Conservation (phyloP, 64 coral and sea anemone genomes). For the Stichodactyla mertensii region DNA sequence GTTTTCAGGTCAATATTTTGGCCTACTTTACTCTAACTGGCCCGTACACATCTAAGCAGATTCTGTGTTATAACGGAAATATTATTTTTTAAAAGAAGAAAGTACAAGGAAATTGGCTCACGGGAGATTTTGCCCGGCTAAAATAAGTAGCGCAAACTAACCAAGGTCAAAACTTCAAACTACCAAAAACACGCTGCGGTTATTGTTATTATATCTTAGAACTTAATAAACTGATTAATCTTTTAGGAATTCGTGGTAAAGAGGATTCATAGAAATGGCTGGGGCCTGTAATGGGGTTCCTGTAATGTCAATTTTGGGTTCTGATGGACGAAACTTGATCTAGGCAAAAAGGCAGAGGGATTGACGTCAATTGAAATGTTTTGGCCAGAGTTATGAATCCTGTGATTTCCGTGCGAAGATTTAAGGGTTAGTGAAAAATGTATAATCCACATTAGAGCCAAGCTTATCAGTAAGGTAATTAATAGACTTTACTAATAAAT, state of each 20-base stretch:
- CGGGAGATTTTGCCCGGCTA: neutral
- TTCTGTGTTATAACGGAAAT: neutral
- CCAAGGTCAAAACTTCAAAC: neutral
- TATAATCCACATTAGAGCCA: neutral
- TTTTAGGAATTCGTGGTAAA: too few species aligned
- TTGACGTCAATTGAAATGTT: neutral
- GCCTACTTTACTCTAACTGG: too few species aligned
- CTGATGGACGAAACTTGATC: neutral
- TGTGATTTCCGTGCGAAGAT: neutral
- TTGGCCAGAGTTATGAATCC: neutral
- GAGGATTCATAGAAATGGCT: too few species aligned
- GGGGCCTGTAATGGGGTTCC: too few species aligned
- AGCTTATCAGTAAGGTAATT: neutral
- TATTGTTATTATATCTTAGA: neutral
- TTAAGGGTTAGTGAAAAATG: neutral
- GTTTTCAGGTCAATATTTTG: neutral
- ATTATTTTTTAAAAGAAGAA: neutral
- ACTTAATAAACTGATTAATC: too few species aligned
- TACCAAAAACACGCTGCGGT: neutral
- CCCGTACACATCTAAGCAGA: neutral
- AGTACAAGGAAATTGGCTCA: neutral
- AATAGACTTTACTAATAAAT: too few species aligned
- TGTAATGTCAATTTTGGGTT: too few species aligned
- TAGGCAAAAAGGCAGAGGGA: neutral
- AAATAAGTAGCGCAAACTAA: neutral